Conservation (phyloP, 1,140 invertebrate species). For the Drosophila lacteicornis region DNA sequence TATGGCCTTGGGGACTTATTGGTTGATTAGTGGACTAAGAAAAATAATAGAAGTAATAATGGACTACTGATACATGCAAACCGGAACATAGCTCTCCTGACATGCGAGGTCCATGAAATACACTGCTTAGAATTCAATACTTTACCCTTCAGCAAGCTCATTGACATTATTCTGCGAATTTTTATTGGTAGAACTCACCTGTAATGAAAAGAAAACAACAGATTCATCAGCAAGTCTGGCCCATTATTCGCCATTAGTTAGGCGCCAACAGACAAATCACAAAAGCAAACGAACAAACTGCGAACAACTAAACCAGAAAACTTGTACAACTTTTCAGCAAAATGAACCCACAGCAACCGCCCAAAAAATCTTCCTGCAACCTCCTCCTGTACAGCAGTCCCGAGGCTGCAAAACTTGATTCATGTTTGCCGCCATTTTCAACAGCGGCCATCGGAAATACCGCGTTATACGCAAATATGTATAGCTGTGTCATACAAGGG, state of each 20-base stretch:
- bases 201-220: constrained; percentile 31
- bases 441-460: constrained; percentile 36
- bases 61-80: constrained; percentile 6
- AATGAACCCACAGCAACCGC: constrained; percentile 2
- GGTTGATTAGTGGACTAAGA: background rate
- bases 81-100: background rate
- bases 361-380: constrained; percentile 15
- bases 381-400: background rate
- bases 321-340: constrained; percentile 30
- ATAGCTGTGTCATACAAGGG: too few relatives aligned
- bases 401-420: constrained; percentile 45
- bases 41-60: constrained; percentile 5
- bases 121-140: background rate
- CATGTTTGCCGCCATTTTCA: constrained; percentile 10
- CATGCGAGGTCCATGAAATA: constrained; percentile 1
- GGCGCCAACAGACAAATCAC: constrained; percentile 15
- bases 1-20: background rate
- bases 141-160: constrained; percentile 18
- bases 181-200: constrained; percentile 53
- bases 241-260: constrained; percentile 33
- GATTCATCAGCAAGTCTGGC: constrained; percentile 35
- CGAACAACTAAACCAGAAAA: constrained; percentile 21
- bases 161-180: constrained; percentile 1
- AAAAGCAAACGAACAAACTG: constrained; percentile 11
- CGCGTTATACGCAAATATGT: constrained; percentile 24